Conservation (phyloP, 2,113 vertebrate species). For the Ascaphus truei region DNA sequence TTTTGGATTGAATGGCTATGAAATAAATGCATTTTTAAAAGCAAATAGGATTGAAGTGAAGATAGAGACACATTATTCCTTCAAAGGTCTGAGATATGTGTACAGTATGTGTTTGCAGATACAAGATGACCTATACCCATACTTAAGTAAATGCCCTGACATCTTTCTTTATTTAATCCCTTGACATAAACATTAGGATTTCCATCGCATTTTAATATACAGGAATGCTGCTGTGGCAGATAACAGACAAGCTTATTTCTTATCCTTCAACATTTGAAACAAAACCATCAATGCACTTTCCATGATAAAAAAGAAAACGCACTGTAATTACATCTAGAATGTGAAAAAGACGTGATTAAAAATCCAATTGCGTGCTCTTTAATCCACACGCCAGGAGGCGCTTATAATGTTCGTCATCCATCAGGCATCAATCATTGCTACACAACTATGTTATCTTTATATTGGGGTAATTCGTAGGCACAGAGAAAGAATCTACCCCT, state of each 20-base stretch:
- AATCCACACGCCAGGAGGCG: slow-evolving; percentile 4
- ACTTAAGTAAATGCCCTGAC: neutral
- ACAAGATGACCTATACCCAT: neutral
- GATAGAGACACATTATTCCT: too few relatives aligned
- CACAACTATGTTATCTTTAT: neutral
- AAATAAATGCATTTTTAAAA: too few relatives aligned
- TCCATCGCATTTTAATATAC: neutral
- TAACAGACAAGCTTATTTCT: neutral
- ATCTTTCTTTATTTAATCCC: neutral
- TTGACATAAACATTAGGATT: neutral
- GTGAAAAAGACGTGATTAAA: slow-evolving; percentile 19
- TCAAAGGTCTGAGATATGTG: too few relatives aligned
- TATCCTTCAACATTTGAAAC: neutral
- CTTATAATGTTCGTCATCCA: slow-evolving; percentile 1
- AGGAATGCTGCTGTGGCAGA: neutral
- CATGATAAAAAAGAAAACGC: neutral
- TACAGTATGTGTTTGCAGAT: too few relatives aligned
- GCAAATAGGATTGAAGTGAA: too few relatives aligned
- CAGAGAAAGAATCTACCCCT: neutral
- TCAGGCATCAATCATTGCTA: slow-evolving; percentile 13
- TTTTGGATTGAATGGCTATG: too few relatives aligned
- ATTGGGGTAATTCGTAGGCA: slow-evolving; percentile 2
- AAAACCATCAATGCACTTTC: too few relatives aligned
- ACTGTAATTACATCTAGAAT: slow-evolving; percentile 11
- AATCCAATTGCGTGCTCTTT: slow-evolving; percentile 25